Base-by-base conservation (phyloP, 2,888 invertebrate species). In the Pachliopta kotzebuea region DNA sequence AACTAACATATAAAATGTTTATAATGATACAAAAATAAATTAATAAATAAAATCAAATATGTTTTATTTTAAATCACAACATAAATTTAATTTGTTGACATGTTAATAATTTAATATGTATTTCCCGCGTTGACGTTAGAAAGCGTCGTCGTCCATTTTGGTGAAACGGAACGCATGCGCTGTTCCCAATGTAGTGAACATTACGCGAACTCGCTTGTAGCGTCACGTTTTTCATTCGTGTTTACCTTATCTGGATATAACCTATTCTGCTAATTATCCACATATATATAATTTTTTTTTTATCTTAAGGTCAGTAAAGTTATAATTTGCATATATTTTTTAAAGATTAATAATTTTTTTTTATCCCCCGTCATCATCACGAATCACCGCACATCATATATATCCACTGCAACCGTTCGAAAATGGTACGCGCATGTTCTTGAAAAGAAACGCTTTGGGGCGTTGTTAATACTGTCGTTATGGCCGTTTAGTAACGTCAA, bases 401-500 rank as follows among this genome's bases (percentile, higher is more conserved):
- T 11, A 37, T 37, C 14, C 37, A 37, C 37, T 11, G 20, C 20
- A 49, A 20, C n/a, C 4, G 18, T 56, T 59, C 24, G n/a, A 29
- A 54, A 37, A 45, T 52, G 24, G 42, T 53, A 24, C 24, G 59
- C 54, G 45, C 49, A 53, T 55, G 42, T 37, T 61, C 64, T 53
- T 69, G 66, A 62, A 72, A 72, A 57, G 73, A 63, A 72, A 72
- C 71, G 71, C 69, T 62, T 62, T 57, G 72, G 82, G 85, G 86
- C 84, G 85, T 86, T 80, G 77, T 80, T 76, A 74, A 75, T 72
- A 73, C 72, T 74, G 76, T 77, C 79, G 70, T 80, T 79, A 86
- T 87, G 86, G 86, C 85, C 82, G 86, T 80, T 81, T 76, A 76
- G 70, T 77, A 76, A 78, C 76, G 79, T 83, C 76, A 85, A 86